Evolutionary conservation across 2,113 vertebrate genomes (phyloP), one percentile per base, ranked within the genome.

Genomic region (Microcebus jonahi): DNA sequence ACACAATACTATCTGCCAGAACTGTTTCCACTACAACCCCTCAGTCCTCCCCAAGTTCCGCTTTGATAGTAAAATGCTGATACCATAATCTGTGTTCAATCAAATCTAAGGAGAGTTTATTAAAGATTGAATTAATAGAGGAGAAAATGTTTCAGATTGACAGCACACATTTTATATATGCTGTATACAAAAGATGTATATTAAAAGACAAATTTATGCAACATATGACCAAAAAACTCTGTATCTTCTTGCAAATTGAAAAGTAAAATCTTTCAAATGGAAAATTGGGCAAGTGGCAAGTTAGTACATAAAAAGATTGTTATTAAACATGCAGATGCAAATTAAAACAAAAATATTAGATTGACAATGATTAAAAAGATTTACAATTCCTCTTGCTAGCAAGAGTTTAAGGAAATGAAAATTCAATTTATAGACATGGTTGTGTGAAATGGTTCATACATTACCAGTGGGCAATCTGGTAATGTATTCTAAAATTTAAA

Each of bases 311-410:
- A 91, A 36, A 94, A 71, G 10, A 39, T 63, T 82, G 57, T 70
- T 39, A 53, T 5, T 85, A 81, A 55, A 53, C 63, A 94, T 67
- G 8, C 57, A 73, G 88, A 81, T 70, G 15, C 4, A 87, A 94
- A 92, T 80, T 83, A 68, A 92, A 94, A 65, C 11, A 95, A 92
- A 93, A 94, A 65, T 77, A 85, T 80, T 48, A 88, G 9, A n/a
- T 93, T 25, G 20, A 53, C 20, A 87, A 45, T 50, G 27, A 92
- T 75, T 94, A 88, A 45, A 61, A 82, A 95, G 14, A 93, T 25
- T 70, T 68, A 31, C 11, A 89, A 29, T 45, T 82, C 7, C 29
- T 6, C 36, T 77, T 36, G n/a, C 68, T 92, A 92, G 71, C 31
- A 90, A 88, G 11, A 14, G 23, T 57, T 31, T 84, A 45, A 65